A percentile compares a stretch with the other conserved stretches of the same genome.
Evolutionary conservation across 2,888 invertebrate species (phyloP).

Genomic region (Synergus umbraculus): DNA sequence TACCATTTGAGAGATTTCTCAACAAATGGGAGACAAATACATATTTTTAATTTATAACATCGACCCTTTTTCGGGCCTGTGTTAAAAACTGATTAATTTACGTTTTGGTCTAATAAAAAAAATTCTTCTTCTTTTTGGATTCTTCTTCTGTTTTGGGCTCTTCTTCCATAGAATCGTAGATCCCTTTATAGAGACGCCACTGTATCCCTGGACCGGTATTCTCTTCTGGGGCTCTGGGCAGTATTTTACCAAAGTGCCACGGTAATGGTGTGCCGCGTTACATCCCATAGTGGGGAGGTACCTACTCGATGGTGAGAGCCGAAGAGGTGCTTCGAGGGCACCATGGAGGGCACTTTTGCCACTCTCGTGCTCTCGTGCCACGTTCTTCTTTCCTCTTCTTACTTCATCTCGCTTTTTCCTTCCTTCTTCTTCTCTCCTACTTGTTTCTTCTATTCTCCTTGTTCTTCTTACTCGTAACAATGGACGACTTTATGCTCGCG

Average conservation of each 20-base stretch:
- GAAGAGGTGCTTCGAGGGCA: slow-evolving; percentile 57
- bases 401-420: slow-evolving; percentile 35
- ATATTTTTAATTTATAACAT: too few species aligned
- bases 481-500: slow-evolving; percentile 47
- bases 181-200: slow-evolving; percentile 60
- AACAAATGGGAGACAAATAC: too few species aligned
- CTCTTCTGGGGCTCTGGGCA: slow-evolving; percentile 64
- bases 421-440: slow-evolving; percentile 48
- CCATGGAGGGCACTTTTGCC: slow-evolving; percentile 61
- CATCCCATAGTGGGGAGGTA: slow-evolving; percentile 51
- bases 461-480: slow-evolving; percentile 44
- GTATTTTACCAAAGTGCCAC: slow-evolving; percentile 61
- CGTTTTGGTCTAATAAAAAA: too few species aligned
- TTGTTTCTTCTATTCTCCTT: slow-evolving; percentile 45
- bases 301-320: slow-evolving; percentile 52
- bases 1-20: too few species aligned
- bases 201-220: slow-evolving; percentile 68
- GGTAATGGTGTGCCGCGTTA: slow-evolving; percentile 54
- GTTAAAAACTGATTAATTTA: too few species aligned
- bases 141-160: too few species aligned
- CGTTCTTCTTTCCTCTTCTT: slow-evolving; percentile 51
- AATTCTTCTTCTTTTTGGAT: too few species aligned
- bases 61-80: too few species aligned
- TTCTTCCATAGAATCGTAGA: slow-evolving; percentile 25
- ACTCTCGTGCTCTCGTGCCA: slow-evolving; percentile 63